Conservation (phyloP, 2,888 invertebrate genomes). For the Rhingia rostrata region DNA sequence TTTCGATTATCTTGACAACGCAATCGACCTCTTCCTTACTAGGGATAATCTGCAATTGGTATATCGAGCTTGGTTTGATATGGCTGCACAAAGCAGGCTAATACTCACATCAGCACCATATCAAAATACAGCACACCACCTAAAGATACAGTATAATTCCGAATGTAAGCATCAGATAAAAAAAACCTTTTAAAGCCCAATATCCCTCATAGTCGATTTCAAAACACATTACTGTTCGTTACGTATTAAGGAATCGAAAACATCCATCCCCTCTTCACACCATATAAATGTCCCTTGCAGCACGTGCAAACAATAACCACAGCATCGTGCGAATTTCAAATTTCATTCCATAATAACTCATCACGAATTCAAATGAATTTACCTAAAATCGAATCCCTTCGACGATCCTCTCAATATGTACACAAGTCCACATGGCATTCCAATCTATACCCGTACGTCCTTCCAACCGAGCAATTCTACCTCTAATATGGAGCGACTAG, state of each 20-base stretch:
- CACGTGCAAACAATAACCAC: constrained; percentile 34
- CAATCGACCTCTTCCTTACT: too few relatives aligned
- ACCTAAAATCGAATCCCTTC: constrained; percentile 37
- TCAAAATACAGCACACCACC: too few relatives aligned
- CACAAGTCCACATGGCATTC: background rate
- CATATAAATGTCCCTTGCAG: background rate
- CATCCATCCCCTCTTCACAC: background rate
- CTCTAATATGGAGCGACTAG: background rate
- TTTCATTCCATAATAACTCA: constrained; percentile 63
- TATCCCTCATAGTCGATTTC: background rate
- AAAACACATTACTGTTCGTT: background rate
- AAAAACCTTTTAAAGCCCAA: too few relatives aligned
- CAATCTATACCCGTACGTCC: constrained; percentile 7
- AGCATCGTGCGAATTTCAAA: constrained; percentile 34
- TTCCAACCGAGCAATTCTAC: background rate
- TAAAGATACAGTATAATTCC: too few relatives aligned
- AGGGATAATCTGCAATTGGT: too few relatives aligned
- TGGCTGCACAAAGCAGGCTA: too few relatives aligned
- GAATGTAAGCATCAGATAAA: too few relatives aligned
- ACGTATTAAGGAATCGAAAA: background rate
- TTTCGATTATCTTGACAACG: too few relatives aligned
- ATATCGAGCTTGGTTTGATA: too few relatives aligned
- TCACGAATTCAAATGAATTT: constrained; percentile 57
- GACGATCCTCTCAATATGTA: background rate
- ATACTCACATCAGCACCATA: too few relatives aligned